phyloP scores from a whole-genome alignment of 2,888 invertebrate species.

The Cryptus armator region DNA sequence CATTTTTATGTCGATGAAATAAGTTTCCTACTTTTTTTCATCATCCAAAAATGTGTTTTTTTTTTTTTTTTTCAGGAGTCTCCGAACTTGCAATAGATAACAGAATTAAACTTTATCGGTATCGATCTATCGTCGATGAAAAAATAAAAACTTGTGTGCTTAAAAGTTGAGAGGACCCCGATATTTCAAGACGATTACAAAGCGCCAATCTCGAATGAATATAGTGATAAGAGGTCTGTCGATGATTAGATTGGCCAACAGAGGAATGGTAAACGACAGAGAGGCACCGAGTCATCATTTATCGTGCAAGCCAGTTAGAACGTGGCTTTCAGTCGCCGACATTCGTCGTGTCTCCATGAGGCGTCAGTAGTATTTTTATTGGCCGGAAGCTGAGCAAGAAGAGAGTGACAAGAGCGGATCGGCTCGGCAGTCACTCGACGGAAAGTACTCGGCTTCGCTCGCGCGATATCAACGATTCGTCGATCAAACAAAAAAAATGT shows the following conservation, averaged over 20 bases:
- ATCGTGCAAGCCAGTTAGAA: slow-evolving; percentile 54
- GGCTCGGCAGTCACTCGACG: slow-evolving; percentile 14
- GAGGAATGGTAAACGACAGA: slow-evolving; percentile 24
- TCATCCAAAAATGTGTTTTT: not conserved
- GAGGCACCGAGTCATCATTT: slow-evolving; percentile 41
- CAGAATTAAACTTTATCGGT: not conserved
- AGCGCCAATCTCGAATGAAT: slow-evolving; percentile 44
- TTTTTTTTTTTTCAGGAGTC: not conserved
- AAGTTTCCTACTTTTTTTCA: not conserved
- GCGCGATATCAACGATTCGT: not conserved
- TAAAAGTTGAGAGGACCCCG: not conserved
- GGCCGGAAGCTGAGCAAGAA: slow-evolving; percentile 63
- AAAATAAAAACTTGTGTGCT: not conserved
- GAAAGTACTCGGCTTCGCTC: not conserved
- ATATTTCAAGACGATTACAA: slow-evolving; percentile 2
- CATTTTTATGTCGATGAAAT: not conserved
- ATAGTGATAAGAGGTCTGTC: slow-evolving; percentile 57
- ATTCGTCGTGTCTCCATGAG: slow-evolving; percentile 56
- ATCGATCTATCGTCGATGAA: not conserved
- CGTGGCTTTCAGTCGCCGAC: slow-evolving; percentile 52
- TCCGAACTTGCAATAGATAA: not conserved
- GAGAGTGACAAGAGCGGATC: slow-evolving; percentile 8
- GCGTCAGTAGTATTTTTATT: slow-evolving; percentile 63
- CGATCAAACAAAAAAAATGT: slow-evolving; percentile 34
- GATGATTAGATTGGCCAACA: slow-evolving; percentile 61